phyloP scores from a whole-genome alignment of 92 coral and sea anemone genomes.

The Meandrina meandrites region DNA sequence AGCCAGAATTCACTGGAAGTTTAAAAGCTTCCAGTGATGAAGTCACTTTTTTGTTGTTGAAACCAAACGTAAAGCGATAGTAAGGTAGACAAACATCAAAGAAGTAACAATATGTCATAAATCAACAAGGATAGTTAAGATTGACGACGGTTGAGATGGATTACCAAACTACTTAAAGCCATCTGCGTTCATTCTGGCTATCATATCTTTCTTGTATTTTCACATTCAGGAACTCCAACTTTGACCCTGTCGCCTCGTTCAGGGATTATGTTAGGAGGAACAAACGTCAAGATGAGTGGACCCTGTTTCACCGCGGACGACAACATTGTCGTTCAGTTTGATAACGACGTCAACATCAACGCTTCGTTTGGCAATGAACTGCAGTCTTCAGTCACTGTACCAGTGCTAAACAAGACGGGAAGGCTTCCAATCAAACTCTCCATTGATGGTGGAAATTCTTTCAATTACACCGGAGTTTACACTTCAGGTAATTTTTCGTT shows the following conservation, averaged over 20 bases:
- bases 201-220: neutral
- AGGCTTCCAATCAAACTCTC: constrained; percentile 69
- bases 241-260: constrained; percentile 63
- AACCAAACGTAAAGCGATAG: too few species aligned
- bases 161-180: neutral
- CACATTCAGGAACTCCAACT: constrained; percentile 65
- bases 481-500: constrained; percentile 54
- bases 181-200: neutral
- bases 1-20: too few species aligned
- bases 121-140: too few species aligned
- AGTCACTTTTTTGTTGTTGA: too few species aligned
- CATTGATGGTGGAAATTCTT: constrained; percentile 70
- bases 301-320: constrained; percentile 75
- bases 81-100: too few species aligned
- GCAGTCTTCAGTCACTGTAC: constrained; percentile 72
- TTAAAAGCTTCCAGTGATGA: too few species aligned
- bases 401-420: constrained; percentile 69
- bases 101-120: too few species aligned
- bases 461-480: constrained; percentile 61
- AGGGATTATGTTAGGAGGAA: constrained; percentile 86
- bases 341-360: constrained; percentile 35
- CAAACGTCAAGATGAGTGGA: constrained; percentile 68
- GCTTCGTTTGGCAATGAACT: constrained; percentile 61
- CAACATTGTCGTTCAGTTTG: constrained; percentile 73
- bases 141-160: too few species aligned